Conservation (phyloP, 1,140 invertebrate species). For the Ceratina calcarata region DNA sequence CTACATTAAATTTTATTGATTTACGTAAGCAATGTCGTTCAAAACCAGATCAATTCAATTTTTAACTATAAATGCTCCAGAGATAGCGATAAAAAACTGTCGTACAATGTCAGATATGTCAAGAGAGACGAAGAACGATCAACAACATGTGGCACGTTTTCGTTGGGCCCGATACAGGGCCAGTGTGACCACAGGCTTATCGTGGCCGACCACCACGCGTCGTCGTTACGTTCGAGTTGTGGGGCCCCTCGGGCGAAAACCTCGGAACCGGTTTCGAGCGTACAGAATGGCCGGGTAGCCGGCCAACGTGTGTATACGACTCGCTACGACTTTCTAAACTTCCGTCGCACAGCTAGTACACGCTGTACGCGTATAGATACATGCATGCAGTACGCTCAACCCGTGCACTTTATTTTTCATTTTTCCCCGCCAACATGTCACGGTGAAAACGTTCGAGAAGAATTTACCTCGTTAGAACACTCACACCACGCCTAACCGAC, state of each 20-base stretch:
- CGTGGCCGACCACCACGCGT: constrained; percentile 58
- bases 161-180: constrained; percentile 27
- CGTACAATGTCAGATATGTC: not conserved
- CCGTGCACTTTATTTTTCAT: constrained; percentile 39
- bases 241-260: constrained; percentile 56
- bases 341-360: constrained; percentile 50
- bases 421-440: constrained; percentile 21
- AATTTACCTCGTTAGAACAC: constrained; percentile 17
- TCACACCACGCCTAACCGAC: not conserved
- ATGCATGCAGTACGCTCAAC: not conserved
- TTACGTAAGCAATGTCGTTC: too few species aligned
- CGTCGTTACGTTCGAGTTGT: constrained; percentile 65
- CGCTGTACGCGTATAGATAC: not conserved
- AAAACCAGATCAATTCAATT: not conserved
- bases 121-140: not conserved
- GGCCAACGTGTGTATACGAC: constrained; percentile 52
- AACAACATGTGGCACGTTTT: constrained; percentile 47
- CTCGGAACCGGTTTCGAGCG: constrained; percentile 59
- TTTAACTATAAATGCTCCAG: not conserved
- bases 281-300: constrained; percentile 57
- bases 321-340: constrained; percentile 66
- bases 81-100: not conserved
- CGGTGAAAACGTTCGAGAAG: constrained; percentile 6
- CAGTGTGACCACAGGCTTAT: constrained; percentile 51
- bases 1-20: too few species aligned